Base-by-base conservation (phyloP, 2,888 invertebrate genomes). In the Eremobia ochroleuca region DNA sequence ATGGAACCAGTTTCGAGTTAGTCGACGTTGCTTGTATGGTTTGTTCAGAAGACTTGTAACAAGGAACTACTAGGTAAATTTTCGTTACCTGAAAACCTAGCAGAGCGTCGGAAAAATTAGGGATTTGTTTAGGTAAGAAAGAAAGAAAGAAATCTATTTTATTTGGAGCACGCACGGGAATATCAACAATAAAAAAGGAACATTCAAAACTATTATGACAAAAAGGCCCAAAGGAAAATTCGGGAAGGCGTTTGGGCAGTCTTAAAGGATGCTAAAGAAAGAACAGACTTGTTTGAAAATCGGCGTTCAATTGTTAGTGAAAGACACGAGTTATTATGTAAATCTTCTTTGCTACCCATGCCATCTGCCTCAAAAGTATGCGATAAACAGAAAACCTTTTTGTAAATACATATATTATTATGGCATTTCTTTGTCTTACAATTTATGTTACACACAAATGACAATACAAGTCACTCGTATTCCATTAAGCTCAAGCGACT, bases 291-390 rank as follows among this genome's bases (percentile, higher is more conserved):
- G 55, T 78, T 84, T 67, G 58, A 84, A 58, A 73, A 69, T 52
- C 58, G 31, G 49, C n/a, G 43, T 46, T 70, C 66, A 73, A 66
- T 84, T 84, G 81, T 82, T 82, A 62, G 55, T 58, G 52, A 67
- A 84, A 82, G 84, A 70, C 80, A 84, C 85, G 80, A 73, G 80
- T 66, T 82, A 74, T 84, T 82, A 70, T 84, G 81, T 82, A 82
- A 84, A 82, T 69, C 62, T 55, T 69, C 65, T 49, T 72, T 55
- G 67, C 43, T 58, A 61, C 37, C 76, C 46, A 72, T 81, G 34
- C 55, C 59, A 80, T 70, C 43, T 67, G 58, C 46, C 52, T 84
- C 58, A 61, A 34, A 69, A 73, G 55, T 65, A 81, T 73, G 83
- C 49, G 62, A 71, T 81, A 78, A 61, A 78, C 67, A 83, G 83